phyloP scores from a whole-genome alignment of 1,140 invertebrate genomes.

The Phymorhynchus buccinoides region DNA sequence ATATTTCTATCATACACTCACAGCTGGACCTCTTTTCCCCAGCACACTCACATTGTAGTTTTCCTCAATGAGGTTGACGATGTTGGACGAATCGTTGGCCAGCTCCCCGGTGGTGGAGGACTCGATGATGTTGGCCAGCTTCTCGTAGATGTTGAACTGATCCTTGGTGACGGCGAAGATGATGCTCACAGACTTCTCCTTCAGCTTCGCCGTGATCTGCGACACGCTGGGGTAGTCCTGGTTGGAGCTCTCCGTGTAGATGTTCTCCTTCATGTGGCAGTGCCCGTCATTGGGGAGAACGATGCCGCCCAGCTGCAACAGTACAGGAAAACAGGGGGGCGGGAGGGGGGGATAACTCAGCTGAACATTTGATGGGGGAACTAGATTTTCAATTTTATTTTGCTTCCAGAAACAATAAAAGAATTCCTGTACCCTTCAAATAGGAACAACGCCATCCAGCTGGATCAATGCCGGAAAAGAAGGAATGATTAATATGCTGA shows the following conservation, averaged over 20 bases:
- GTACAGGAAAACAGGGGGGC: too few relatives aligned
- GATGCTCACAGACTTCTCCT: conserved; percentile 94
- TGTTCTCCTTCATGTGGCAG: conserved; percentile 83
- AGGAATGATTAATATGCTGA: too few relatives aligned
- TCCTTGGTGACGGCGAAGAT: conserved; percentile 97
- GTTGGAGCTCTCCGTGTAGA: conserved; percentile 82
- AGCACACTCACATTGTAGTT: conserved; percentile 89
- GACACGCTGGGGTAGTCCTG: conserved; percentile 98
- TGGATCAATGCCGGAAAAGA: too few relatives aligned
- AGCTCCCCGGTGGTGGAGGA: conserved; percentile 86
- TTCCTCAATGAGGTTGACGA: conserved; percentile 90
- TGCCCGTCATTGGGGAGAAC: conserved; percentile 93
- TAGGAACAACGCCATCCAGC: too few relatives aligned
- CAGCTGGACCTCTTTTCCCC: too few relatives aligned
- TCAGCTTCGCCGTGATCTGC: conserved; percentile 87
- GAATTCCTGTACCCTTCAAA: too few relatives aligned
- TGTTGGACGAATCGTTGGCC: conserved; percentile 91
- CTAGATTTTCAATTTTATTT: too few relatives aligned
- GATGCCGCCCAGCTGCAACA: conserved; percentile 84
- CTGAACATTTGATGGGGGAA: too few relatives aligned
- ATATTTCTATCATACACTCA: too few relatives aligned
- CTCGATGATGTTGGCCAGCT: conserved; percentile 81
- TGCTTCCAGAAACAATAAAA: too few relatives aligned
- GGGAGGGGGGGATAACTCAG: too few relatives aligned
- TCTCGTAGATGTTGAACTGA: conserved; percentile 88